A percentile compares a stretch with the other conserved stretches of the same genome.
These are phyloP conservation scores for Drosophila gunungcola DNA, from an alignment of 1,140 invertebrate species.

Conservation along the genomic window DNA sequence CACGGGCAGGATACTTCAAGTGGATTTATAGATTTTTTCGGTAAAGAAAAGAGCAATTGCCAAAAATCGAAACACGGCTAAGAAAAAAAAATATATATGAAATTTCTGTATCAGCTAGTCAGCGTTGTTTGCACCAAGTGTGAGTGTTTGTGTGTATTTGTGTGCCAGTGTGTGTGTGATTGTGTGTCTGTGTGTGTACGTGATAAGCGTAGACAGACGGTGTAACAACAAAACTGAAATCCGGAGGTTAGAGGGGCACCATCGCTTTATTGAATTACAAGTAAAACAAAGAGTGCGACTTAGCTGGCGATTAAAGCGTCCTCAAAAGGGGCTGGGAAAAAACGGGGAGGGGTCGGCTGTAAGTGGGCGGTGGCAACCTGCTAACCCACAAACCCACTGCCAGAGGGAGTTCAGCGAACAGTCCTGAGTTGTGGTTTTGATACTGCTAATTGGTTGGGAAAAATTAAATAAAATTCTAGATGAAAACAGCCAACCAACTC, in stretches of 20 bases:
- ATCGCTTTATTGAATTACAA: conserved; percentile 74
- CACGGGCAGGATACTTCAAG: conserved; percentile 11
- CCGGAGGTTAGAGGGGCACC: conserved; percentile 22
- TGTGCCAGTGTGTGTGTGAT: conserved; percentile 20
- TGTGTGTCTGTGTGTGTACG: conserved; percentile 44
- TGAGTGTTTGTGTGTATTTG: conserved; percentile 31
- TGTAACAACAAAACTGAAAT: conserved; percentile 69
- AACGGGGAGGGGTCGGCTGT: too few relatives aligned
- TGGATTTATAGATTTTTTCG: conserved; percentile 17
- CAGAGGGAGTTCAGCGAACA: conserved; percentile 32
- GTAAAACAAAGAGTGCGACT: conserved; percentile 71
- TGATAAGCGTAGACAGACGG: conserved; percentile 76
- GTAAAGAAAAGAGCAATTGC: conserved; percentile 33
- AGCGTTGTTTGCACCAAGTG: conserved; percentile 26
- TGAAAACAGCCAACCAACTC: not conserved
- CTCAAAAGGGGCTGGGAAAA: not conserved
- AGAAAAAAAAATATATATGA: conserved; percentile 49
- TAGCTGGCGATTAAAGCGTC: conserved; percentile 60
- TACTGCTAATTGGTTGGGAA: conserved; percentile 47
- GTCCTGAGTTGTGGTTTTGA: conserved; percentile 34
- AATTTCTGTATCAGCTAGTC: conserved; percentile 81
- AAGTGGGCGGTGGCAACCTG: conserved; percentile 24
- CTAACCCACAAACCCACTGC: conserved; percentile 70
- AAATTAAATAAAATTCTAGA: conserved; percentile 48
- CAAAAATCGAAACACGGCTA: conserved; percentile 76